These are phyloP conservation scores for Capitella teleta DNA, from an alignment of 1,140 invertebrate genomes.

Conservation along the genomic window DNA sequence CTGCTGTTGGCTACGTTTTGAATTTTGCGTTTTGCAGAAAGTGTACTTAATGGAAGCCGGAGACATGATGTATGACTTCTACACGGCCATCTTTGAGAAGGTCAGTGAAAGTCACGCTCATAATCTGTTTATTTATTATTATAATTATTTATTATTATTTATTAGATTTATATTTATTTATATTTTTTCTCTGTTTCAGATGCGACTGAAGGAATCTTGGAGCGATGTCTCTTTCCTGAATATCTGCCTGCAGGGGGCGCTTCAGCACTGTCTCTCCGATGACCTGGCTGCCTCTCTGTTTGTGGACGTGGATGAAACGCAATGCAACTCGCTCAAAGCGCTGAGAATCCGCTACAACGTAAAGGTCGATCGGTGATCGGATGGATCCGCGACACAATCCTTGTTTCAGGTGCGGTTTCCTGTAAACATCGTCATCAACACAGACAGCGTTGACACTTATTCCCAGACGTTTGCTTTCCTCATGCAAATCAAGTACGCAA, in stretches of 20 bases:
- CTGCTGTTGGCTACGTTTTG: background rate
- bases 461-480: constrained; percentile 53
- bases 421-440: constrained; percentile 47
- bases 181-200: constrained; percentile 20
- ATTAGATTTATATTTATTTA: background rate
- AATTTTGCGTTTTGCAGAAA: constrained; percentile 16
- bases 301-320: no score
- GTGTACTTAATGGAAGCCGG: constrained; percentile 54
- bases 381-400: no score
- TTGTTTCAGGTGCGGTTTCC: constrained; percentile 45
- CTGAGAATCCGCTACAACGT: no score
- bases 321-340: no score
- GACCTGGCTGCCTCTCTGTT: no score
- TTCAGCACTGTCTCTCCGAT: constrained; percentile 45
- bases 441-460: constrained; percentile 46
- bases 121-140: background rate
- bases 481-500: constrained; percentile 52
- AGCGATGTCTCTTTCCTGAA: constrained; percentile 43
- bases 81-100: constrained; percentile 48
- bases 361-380: no score
- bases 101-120: constrained; percentile 26
- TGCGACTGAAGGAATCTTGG: constrained; percentile 40
- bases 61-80: constrained; percentile 53
- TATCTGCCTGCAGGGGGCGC: constrained; percentile 45
- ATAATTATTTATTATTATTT: background rate